Evolutionary conservation across 2,888 invertebrate species (phyloP), one percentile per base, ranked within the genome.

Genomic region (Tyria jacobaeae): DNA sequence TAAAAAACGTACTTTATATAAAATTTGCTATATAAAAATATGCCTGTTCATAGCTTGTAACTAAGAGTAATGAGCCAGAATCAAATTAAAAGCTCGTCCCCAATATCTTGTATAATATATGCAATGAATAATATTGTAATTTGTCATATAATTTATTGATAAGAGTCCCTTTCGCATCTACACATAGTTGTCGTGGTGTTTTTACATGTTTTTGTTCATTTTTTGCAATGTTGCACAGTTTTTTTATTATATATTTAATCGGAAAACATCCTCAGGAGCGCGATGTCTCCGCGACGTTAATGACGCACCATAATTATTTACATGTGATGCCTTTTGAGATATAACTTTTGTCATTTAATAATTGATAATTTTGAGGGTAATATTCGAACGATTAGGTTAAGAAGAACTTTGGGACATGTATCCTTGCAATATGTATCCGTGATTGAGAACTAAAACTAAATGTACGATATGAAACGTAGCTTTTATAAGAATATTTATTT

Each of bases 321-420:
- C 72, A 83, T 86, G 88, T 87, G 88, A 86, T 87, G 85, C 61
- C 44, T 74, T 82, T 84, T 85, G 85, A 82, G 86, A 83, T 87
- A 81, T 86, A 79, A 84, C 85, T 84, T 76, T 60, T 65, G 80
- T 79, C 79, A 75, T 58, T 66, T 59, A 62, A 55, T 64, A 52
- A 59, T 39, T 56, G 37, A 39, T 17, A 9, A 9, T 51, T 58
- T 56, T 48, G 14, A 44, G 41, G 44, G 17, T 6, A 34, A 51
- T 50, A 47, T 37, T 44, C 21, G 31, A 48, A 41, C 44, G 27
- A 54, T 24, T 48, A 54, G 15, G 44, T 35, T 54, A 21, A 41
- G 44, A 27, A 37, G 55, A 17, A 21, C 5, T 56, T 41, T 48
- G 21, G 35, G 51, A 48, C 41, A 49, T 59, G 14, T 47, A 35